These are phyloP conservation scores for Bacillus rossius DNA, from an alignment of 1,140 invertebrate genomes.

Conservation along the genomic window DNA sequence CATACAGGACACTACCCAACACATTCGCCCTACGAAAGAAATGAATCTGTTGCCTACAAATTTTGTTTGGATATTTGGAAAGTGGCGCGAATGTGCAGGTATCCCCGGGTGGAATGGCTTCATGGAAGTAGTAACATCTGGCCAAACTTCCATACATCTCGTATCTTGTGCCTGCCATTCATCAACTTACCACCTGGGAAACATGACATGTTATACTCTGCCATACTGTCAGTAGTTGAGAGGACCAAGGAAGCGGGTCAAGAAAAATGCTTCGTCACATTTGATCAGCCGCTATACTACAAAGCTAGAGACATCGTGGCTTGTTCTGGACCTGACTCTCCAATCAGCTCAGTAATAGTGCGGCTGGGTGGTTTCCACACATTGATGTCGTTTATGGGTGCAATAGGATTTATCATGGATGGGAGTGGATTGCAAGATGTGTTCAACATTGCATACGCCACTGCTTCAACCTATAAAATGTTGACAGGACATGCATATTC, in stretches of 20 bases:
- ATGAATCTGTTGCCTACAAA: too few species aligned
- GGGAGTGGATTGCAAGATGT: slow-evolving; percentile 37
- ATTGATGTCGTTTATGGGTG: slow-evolving; percentile 39
- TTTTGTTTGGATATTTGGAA: slow-evolving; percentile 19
- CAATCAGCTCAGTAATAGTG: slow-evolving; percentile 20
- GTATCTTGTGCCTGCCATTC: slow-evolving; percentile 21
- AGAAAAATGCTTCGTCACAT: slow-evolving; percentile 22
- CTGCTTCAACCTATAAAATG: slow-evolving; percentile 34
- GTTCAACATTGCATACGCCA: slow-evolving; percentile 28
- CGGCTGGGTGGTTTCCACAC: slow-evolving; percentile 34
- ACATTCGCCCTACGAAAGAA: too few species aligned
- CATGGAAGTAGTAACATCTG: slow-evolving; percentile 21
- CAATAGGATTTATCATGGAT: slow-evolving; percentile 36
- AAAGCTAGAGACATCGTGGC: slow-evolving; percentile 42
- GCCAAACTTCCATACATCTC: slow-evolving; percentile 18
- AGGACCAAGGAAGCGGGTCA: slow-evolving; percentile 17
- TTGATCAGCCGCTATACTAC: slow-evolving; percentile 32
- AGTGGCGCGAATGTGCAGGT: slow-evolving; percentile 12
- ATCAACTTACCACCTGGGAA: slow-evolving; percentile 18
- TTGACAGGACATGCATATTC: slow-evolving; percentile 38
- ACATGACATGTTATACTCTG: slow-evolving; percentile 21
- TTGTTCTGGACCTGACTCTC: background rate
- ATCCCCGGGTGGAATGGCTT: slow-evolving; percentile 32
- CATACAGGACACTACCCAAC: too few species aligned
- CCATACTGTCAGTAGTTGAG: slow-evolving; percentile 15